A percentile compares a stretch with the other conserved stretches of the same genome.
Evolutionary conservation across 1,140 invertebrate species (phyloP).

Genomic region (Stenopsyche tienmushanensis): DNA sequence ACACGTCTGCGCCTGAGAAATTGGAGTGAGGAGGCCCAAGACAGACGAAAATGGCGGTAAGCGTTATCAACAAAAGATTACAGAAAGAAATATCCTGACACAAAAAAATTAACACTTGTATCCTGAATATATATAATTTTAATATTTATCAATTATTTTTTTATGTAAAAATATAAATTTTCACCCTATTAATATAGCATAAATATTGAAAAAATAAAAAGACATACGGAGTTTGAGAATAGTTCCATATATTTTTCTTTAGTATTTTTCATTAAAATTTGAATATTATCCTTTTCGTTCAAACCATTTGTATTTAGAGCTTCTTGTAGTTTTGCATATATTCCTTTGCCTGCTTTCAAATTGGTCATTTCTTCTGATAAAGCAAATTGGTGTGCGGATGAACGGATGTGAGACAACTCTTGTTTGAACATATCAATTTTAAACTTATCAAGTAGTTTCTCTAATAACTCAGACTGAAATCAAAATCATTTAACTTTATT

Average conservation of each 20-base stretch:
- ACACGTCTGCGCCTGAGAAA: too few relatives aligned
- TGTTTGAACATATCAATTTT: slow-evolving; percentile 13
- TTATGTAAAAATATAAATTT: too few relatives aligned
- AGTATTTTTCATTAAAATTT: neutral
- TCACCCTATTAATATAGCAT: too few relatives aligned
- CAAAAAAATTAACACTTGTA: too few relatives aligned
- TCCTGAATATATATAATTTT: too few relatives aligned
- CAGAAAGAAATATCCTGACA: too few relatives aligned
- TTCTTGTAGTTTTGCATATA: slow-evolving; percentile 4
- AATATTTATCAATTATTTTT: too few relatives aligned
- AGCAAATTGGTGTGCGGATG: neutral
- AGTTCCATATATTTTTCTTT: slow-evolving; percentile 5
- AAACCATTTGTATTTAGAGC: neutral
- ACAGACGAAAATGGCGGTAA: too few relatives aligned
- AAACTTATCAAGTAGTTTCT: neutral
- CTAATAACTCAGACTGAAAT: neutral
- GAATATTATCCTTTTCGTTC: neutral
- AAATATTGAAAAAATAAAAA: neutral
- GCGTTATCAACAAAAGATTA: too few relatives aligned
- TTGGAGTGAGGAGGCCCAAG: too few relatives aligned
- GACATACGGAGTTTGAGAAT: neutral
- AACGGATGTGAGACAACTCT: neutral
- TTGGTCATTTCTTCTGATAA: slow-evolving; percentile 4
- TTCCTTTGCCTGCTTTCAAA: slow-evolving; percentile 1
- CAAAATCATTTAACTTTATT: neutral